phyloP scores from a whole-genome alignment of 2,113 vertebrate genomes.

The Anarhynchus alexandrinus region DNA sequence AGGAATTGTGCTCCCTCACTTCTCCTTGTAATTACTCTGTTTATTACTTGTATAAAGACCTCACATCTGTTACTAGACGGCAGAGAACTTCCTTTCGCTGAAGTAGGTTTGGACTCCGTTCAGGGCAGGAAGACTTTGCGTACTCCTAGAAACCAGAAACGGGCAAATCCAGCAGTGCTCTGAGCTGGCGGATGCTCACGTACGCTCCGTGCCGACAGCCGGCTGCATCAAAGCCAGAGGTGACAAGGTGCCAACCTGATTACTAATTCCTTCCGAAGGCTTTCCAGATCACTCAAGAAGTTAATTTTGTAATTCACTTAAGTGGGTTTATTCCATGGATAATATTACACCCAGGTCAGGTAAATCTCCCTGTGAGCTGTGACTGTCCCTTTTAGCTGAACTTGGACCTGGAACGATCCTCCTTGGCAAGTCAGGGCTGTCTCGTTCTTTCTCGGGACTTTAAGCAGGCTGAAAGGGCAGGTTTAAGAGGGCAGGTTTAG shows the following conservation, averaged over 20 bases:
- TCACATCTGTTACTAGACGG: constrained; percentile 38
- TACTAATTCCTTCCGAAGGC: not conserved
- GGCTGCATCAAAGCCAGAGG: not conserved
- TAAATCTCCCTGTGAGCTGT: not conserved
- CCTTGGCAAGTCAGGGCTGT: not conserved
- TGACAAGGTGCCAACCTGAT: not conserved
- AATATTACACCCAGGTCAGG: not conserved
- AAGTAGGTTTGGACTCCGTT: not conserved
- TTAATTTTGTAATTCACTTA: not conserved
- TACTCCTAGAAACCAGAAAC: not conserved
- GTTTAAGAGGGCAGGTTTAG: too few species aligned
- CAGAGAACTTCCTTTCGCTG: not conserved
- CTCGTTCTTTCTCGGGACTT: not conserved
- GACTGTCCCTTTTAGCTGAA: not conserved
- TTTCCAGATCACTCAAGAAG: not conserved
- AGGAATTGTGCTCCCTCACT: not conserved
- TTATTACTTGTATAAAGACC: not conserved
- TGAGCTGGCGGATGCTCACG: not conserved
- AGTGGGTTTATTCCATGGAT: not conserved
- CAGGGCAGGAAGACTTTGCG: not conserved
- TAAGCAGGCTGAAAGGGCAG: not conserved
- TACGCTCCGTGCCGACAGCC: not conserved
- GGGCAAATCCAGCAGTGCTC: not conserved
- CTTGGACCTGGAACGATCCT: not conserved
- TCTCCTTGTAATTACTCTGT: not conserved